Base-by-base conservation (phyloP, 2,113 vertebrate species). In the Channa maculata region DNA sequence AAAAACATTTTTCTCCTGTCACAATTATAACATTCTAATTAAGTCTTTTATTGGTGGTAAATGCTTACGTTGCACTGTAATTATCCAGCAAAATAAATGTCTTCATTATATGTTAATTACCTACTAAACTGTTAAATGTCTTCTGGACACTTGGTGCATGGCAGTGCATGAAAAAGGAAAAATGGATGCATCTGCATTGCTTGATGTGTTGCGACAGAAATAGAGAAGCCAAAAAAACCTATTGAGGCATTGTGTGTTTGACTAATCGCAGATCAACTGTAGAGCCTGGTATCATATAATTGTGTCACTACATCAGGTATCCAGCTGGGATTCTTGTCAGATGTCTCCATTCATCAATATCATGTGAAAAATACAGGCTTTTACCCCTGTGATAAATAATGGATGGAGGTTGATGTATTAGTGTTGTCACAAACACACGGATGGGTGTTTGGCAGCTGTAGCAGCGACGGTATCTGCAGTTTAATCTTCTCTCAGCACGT, bases 51-150 rank as follows among this genome's bases (percentile, higher is more conserved):
- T 83, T 83, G 71, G 77, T 81, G 82, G 83, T 71, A 71, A 84
- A 77, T 77, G 75, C 84, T 80, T 73, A 75, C 8, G 8, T 55
- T 71, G 84, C 71, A 77, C 57, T 64, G 36, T 70, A 89, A 90
- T 84, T 88, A 88, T 54, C 75, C 62, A 5, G 58, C 52, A 12
- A 73, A 84, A 80, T 82, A 44, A 83, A 86, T 85, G 70, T 61
- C 74, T 81, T 85, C 82, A 86, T 88, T 85, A 77, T 63, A 77
- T 24, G 15, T 78, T 83, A 87, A 89, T 87, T 86, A 77, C 71
- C 77, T 53, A 49, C 49, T 77, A 45, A 39, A 79, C 58, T 67
- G 70, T 75, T 65, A 81, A 79, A 82, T 24, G 24, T 24, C 24
- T 24, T 24, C 24, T 24, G 24, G 24, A 24, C 24, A 24, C 24